Conservation (phyloP, 2,888 invertebrate genomes). For the Himalopsyche tibetana region DNA sequence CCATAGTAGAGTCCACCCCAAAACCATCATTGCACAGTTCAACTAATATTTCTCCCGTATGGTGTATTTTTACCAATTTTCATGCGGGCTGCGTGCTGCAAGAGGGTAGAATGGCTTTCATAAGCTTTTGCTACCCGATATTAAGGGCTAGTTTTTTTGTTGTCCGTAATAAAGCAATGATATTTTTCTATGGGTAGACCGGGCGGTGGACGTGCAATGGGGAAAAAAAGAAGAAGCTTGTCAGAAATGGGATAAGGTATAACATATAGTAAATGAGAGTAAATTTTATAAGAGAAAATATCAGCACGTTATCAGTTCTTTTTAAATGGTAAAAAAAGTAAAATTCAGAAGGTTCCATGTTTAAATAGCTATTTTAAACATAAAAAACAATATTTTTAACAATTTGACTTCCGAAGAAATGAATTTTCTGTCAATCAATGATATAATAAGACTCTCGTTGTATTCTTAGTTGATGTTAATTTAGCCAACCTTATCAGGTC, state of each 20-base stretch:
- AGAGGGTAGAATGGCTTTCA: constrained; percentile 49
- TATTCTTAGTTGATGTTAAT: no score
- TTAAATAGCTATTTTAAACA: no score
- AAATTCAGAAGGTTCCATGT: no score
- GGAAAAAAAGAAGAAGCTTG: neutral
- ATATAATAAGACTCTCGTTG: no score
- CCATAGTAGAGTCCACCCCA: constrained; percentile 47
- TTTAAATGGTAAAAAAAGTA: no score
- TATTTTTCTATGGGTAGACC: constrained; percentile 52
- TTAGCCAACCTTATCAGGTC: no score
- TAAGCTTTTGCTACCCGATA: constrained; percentile 51
- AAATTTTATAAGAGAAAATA: neutral
- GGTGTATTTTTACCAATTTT: constrained; percentile 46
- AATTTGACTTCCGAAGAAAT: no score
- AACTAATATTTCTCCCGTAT: constrained; percentile 27
- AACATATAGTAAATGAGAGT: neutral
- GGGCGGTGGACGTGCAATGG: constrained; percentile 48
- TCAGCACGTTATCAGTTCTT: no score
- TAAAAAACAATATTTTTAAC: no score
- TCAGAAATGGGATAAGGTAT: neutral
- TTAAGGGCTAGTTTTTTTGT: constrained; percentile 46
- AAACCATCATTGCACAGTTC: constrained; percentile 44
- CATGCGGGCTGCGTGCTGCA: constrained; percentile 43
- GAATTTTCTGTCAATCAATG: no score
- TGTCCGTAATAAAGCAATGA: constrained; percentile 61